Conservation (phyloP, 2,113 vertebrate species). For the Myodes glareolus region DNA sequence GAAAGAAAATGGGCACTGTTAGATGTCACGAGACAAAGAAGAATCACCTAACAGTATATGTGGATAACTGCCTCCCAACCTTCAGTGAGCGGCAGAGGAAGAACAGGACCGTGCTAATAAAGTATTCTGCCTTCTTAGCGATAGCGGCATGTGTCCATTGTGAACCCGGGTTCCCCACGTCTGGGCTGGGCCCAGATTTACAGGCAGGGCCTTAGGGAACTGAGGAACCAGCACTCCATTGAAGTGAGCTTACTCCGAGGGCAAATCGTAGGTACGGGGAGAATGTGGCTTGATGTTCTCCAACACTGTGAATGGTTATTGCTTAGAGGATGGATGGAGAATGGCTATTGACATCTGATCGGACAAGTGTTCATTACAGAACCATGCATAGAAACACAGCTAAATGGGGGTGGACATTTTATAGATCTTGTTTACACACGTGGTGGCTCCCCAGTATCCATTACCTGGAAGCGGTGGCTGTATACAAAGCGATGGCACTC, state of each 20-base stretch:
- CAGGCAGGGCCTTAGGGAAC: background rate
- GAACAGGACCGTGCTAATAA: background rate
- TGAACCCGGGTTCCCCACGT: background rate
- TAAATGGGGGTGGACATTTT: background rate
- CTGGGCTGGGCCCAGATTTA: background rate
- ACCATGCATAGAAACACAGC: background rate
- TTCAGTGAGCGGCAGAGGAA: background rate
- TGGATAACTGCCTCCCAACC: background rate
- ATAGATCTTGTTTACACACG: background rate
- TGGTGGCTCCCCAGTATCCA: background rate
- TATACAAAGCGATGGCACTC: background rate
- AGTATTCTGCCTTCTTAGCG: background rate
- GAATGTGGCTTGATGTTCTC: background rate
- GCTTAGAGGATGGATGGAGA: conserved; percentile 28
- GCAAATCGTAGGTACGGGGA: background rate
- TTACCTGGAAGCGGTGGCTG: background rate
- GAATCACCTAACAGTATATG: background rate
- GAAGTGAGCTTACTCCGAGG: background rate
- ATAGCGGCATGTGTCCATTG: background rate
- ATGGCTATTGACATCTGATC: background rate
- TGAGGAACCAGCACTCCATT: background rate
- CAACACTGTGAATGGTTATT: background rate
- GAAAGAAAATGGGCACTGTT: background rate
- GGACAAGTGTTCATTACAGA: background rate
- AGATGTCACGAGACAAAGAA: background rate